Percentiles rank a stretch among this genome's conserved stretches.
Evolutionary conservation across 35 echinoderm and acorn worm genomes (phyloP).

Genomic region (Eucidaris tribuloides): DNA sequence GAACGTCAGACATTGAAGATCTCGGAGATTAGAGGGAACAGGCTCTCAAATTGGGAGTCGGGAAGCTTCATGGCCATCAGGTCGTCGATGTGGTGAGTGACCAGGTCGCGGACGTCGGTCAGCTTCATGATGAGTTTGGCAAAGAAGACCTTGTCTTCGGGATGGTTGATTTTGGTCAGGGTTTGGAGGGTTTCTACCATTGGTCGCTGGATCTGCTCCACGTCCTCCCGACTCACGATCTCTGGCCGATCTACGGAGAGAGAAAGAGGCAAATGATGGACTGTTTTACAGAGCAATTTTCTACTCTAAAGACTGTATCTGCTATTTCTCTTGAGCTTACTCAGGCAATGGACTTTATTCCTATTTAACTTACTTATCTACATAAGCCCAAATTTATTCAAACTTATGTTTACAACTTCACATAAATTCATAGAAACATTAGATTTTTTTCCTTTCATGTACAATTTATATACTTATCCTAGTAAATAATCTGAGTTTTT

Average conservation of each 20-base stretch:
- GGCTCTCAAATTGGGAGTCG: slow-evolving; percentile 90
- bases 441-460: no score
- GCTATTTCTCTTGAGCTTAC: no score
- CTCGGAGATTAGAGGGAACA: slow-evolving; percentile 97
- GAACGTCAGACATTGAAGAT: slow-evolving; percentile 93
- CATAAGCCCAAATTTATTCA: no score
- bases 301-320: no score
- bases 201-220: slow-evolving; percentile 85
- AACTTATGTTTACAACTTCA: no score
- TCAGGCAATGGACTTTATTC: no score
- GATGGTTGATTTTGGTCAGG: slow-evolving; percentile 95
- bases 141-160: slow-evolving; percentile 98
- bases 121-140: slow-evolving; percentile 98
- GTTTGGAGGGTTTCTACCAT: slow-evolving; percentile 89
- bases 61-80: slow-evolving; percentile 97
- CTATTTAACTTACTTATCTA: no score
- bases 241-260: slow-evolving; percentile 86
- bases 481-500: no score
- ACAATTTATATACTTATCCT: no score
- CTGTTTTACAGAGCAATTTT: no score
- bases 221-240: slow-evolving; percentile 72
- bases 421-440: no score
- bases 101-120: slow-evolving; percentile 94
- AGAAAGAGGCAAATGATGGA: no score
- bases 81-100: slow-evolving; percentile 87